phyloP scores from a whole-genome alignment of 2,113 vertebrate genomes.

The Lasiurus borealis region DNA sequence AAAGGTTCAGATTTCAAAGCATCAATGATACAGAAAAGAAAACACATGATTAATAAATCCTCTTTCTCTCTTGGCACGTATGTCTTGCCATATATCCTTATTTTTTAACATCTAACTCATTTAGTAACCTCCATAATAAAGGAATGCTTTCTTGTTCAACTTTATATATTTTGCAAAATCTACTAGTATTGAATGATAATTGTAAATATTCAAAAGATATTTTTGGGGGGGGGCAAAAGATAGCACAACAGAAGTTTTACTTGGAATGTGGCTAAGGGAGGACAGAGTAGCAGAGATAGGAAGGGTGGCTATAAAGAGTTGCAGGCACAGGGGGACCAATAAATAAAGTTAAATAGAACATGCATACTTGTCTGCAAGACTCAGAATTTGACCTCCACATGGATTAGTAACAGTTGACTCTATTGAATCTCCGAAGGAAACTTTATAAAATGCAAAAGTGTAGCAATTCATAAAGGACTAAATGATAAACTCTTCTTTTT shows the following conservation, averaged over 20 bases:
- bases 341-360: not conserved
- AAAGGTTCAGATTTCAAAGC: not conserved
- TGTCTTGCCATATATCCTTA: not conserved
- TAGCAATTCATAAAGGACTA: not conserved
- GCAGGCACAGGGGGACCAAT: rapidly evolving
- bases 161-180: not conserved
- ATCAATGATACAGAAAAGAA: not conserved
- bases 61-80: not conserved
- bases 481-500: not conserved
- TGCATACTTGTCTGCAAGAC: rapidly evolving
- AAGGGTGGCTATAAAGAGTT: rapidly evolving
- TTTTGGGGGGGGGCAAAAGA: not conserved
- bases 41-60: not conserved
- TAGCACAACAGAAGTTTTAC: not conserved
- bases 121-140: not conserved
- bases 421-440: not conserved
- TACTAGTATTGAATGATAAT: not conserved
- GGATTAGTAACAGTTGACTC: too few relatives aligned
- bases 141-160: not conserved
- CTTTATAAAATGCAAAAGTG: not conserved
- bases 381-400: not conserved
- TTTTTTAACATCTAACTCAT: not conserved
- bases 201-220: not conserved
- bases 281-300: not conserved
- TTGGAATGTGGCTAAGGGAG: not conserved